Percentiles rank a stretch among this genome's conserved stretches.
These are phyloP conservation scores for Oryzias javanicus DNA, from an alignment of 2,113 vertebrate species.

Conservation along the genomic window DNA sequence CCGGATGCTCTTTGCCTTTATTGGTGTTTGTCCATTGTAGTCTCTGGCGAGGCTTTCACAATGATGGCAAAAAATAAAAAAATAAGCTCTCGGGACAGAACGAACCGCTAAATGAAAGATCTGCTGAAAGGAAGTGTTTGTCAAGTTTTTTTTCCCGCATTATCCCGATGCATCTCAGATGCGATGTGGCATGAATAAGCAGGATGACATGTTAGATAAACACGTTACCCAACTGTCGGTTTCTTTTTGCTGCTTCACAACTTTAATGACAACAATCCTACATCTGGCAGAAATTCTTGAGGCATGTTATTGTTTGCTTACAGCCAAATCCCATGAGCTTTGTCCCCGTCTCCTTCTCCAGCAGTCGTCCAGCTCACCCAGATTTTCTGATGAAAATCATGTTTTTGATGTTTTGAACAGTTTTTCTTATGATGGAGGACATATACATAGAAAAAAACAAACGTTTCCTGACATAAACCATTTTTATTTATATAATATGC, in stretches of 20 bases:
- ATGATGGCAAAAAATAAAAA: slow-evolving; percentile 8
- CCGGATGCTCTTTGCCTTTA: slow-evolving; percentile 39
- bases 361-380: slow-evolving; percentile 51
- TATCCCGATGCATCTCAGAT: slow-evolving; percentile 18
- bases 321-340: slow-evolving; percentile 28
- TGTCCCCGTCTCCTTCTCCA: slow-evolving; percentile 23
- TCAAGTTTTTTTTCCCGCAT: slow-evolving; percentile 1
- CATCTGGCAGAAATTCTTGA: slow-evolving; percentile 50
- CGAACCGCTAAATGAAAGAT: slow-evolving; percentile 9
- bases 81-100: too few relatives aligned
- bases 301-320: slow-evolving; percentile 47
- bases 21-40: slow-evolving; percentile 42
- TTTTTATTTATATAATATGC: too few relatives aligned
- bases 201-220: slow-evolving; percentile 41
- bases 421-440: too few relatives aligned
- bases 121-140: slow-evolving; percentile 9
- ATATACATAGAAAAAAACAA: too few relatives aligned
- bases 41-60: slow-evolving; percentile 40
- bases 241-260: slow-evolving; percentile 28
- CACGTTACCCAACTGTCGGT: slow-evolving; percentile 24
- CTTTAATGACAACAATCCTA: slow-evolving; percentile 22
- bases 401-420: too few relatives aligned
- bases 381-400: too few relatives aligned
- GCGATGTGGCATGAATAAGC: slow-evolving; percentile 12
- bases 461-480: too few relatives aligned